Percentiles rank a stretch among this genome's conserved stretches.
Conservation (phyloP, 1,140 invertebrate genomes). For the Drosophila novamexicana region DNA sequence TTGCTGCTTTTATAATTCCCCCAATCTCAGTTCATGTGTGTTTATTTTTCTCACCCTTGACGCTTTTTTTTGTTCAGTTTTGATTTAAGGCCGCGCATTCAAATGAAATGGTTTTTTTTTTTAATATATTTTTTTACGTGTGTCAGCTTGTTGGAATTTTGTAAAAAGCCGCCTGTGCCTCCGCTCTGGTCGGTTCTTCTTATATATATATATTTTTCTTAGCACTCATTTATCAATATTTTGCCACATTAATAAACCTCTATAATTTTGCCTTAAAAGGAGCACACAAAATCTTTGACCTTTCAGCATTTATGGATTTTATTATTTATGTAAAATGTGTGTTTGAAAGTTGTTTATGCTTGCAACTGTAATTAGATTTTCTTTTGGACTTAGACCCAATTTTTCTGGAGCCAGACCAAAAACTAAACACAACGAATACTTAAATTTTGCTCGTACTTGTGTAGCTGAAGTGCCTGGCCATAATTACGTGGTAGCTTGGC, state of each 20-base stretch:
- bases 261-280: not conserved
- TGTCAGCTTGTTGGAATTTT: slow-evolving; percentile 47
- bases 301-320: slow-evolving; percentile 10
- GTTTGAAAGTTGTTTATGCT: not conserved
- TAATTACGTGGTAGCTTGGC: slow-evolving; percentile 37
- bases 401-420: slow-evolving; percentile 9
- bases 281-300: slow-evolving; percentile 16
- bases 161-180: slow-evolving; percentile 2
- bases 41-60: slow-evolving; percentile 49
- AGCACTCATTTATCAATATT: slow-evolving; percentile 46
- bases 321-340: slow-evolving; percentile 28
- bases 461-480: slow-evolving; percentile 5
- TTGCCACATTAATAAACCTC: slow-evolving; percentile 43
- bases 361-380: slow-evolving; percentile 14
- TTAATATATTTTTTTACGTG: slow-evolving; percentile 5
- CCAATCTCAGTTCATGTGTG: slow-evolving; percentile 43
- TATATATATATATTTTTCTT: not conserved
- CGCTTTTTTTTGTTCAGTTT: slow-evolving; percentile 36
- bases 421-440: slow-evolving; percentile 8
- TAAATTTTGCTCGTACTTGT: not conserved
- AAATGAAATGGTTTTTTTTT: slow-evolving; percentile 52
- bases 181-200: not conserved
- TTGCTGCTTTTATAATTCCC: not conserved
- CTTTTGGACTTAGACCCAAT: slow-evolving; percentile 13
- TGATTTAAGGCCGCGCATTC: slow-evolving; percentile 72